Base-by-base conservation (phyloP, 2,797 vertebrate species). In the Anguilla megastoma region DNA sequence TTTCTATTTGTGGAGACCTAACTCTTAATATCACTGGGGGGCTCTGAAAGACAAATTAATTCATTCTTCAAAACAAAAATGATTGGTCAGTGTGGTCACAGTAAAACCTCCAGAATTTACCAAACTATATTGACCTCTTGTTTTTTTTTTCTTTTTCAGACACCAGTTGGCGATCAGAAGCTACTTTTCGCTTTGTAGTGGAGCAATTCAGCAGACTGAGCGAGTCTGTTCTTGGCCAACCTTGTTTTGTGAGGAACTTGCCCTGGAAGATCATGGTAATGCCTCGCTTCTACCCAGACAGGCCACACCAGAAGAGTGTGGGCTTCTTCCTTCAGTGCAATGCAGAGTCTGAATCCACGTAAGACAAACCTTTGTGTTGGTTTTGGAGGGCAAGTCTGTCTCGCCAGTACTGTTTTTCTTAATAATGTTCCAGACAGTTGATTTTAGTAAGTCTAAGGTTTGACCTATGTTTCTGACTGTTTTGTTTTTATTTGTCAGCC, bases 241-340 rank as follows among this genome's bases (percentile, higher is more conserved):
- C 99, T 83, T 99, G 98, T 95, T 99, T 99, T 85, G 98, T 99
- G 69, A 96, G 98, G 89, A 99, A 99, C 93, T 96, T 99, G 88
- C 98, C 99, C 0, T 99, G 98, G 98, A 99, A 99, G 97, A 99
- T 99, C 90, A 99, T 99, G 98, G 99, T 99, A 92, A 99, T 99
- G 98, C 99, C 99, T 0, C 97, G 98, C 50, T 98, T 99, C 94
- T 99, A 99, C 93, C 98, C 98, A 0, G 99, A 99, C 95, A 96
- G 98, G 93, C 98, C 99, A 30, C 98, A 99, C 96, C 99, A 99
- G 94, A 99, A 99, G 95, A 99, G 98, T 0, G 98, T 99, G 80
- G 99, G 99, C 92, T 99, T 99, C 96, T 99, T 99, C 94, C 97
- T 99, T 90, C 99, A 99, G 89, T 99, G 99, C 94, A 99, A 99